These are phyloP conservation scores for Criorhina ranunculi DNA, from an alignment of 2,888 invertebrate species.

Conservation along the genomic window DNA sequence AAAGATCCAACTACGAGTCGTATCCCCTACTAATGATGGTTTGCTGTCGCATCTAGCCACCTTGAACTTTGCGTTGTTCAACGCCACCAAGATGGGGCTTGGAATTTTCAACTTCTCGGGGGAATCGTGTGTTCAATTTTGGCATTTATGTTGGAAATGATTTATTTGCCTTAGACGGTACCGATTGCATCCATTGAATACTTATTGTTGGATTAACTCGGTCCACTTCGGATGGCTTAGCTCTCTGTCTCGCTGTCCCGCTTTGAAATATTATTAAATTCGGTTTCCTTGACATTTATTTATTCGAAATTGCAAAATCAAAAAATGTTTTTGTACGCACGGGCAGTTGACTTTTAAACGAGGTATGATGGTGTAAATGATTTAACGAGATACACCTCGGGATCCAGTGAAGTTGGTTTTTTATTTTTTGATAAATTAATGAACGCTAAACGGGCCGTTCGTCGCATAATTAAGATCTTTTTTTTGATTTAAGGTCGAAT, in stretches of 20 bases:
- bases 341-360: constrained; percentile 36
- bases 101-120: constrained; percentile 1
- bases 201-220: constrained; percentile 29
- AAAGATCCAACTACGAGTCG: not conserved
- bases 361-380: constrained; percentile 46
- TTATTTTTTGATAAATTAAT: constrained; percentile 46
- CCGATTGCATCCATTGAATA: constrained; percentile 56
- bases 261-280: constrained; percentile 35
- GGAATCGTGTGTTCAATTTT: not conserved
- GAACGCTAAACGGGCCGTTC: constrained; percentile 11
- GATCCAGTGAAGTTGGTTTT: constrained; percentile 17
- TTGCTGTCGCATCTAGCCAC: constrained; percentile 23
- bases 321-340: constrained; percentile 24
- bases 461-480: constrained; percentile 31
- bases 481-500: constrained; percentile 32
- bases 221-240: not conserved
- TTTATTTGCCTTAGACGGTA: constrained; percentile 31
- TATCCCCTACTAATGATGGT: not conserved
- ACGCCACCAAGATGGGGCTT: not conserved
- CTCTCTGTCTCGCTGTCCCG: not conserved
- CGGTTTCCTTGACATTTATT: constrained; percentile 72
- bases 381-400: constrained; percentile 22
- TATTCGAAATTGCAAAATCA: constrained; percentile 52
- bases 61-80: constrained; percentile 31
- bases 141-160: constrained; percentile 28